phyloP scores from a whole-genome alignment of 2,797 vertebrate genomes.

The Lycodopsis pacificus region DNA sequence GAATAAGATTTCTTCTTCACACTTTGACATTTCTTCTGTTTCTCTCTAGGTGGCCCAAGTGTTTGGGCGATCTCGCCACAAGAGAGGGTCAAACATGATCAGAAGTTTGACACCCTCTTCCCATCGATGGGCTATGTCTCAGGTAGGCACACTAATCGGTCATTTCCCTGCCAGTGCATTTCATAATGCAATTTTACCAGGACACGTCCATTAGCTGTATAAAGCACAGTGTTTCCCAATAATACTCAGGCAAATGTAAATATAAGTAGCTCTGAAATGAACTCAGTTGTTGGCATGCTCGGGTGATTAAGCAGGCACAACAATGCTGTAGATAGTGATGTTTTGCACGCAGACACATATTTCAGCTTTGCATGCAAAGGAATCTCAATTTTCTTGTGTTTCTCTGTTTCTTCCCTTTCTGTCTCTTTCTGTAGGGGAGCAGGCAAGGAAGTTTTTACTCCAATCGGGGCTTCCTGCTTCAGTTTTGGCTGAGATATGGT shows the following conservation, averaged over 20 bases:
- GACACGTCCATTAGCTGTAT: background rate
- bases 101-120: constrained; percentile 94
- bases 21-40: constrained; percentile 13
- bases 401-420: background rate
- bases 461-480: constrained; percentile 75
- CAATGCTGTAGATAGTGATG: background rate
- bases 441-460: constrained; percentile 80
- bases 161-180: background rate
- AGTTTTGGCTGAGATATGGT: constrained; percentile 82
- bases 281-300: constrained; percentile 1
- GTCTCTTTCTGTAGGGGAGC: constrained; percentile 70
- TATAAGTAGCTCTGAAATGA: background rate
- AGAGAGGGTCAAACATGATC: constrained; percentile 94
- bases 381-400: constrained; percentile 5
- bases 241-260: background rate
- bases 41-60: constrained; percentile 86
- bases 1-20: background rate
- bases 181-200: background rate
- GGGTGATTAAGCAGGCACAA: background rate
- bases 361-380: background rate
- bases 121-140: constrained; percentile 92
- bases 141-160: constrained; percentile 80
- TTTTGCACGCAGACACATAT: background rate
- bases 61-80: constrained; percentile 95
- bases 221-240: background rate